phyloP scores from a whole-genome alignment of 2,888 invertebrate genomes.

The Alloscopus bannaensis region DNA sequence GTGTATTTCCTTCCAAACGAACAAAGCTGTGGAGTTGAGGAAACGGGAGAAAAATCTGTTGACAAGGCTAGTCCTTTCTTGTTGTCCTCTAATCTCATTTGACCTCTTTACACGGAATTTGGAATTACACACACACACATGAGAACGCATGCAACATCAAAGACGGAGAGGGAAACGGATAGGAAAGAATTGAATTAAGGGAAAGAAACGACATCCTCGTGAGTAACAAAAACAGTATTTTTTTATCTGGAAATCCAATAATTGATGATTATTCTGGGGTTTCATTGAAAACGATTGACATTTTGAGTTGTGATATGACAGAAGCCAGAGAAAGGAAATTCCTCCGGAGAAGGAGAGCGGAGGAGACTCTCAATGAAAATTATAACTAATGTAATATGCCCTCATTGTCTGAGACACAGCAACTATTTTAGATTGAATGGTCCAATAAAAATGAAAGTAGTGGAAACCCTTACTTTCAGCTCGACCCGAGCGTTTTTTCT shows the following conservation, averaged over 20 bases:
- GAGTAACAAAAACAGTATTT: neutral
- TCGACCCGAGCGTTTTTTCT: no score
- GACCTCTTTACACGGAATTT: constrained; percentile 9
- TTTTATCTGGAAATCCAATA: neutral
- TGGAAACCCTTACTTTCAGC: neutral
- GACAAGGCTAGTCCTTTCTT: constrained; percentile 6
- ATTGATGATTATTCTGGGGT: neutral
- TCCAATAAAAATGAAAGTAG: constrained; percentile 6
- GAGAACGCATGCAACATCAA: neutral
- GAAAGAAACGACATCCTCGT: neutral
- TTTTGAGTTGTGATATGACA: constrained; percentile 23
- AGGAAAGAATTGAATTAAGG: constrained; percentile 11
- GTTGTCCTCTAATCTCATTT: constrained; percentile 13
- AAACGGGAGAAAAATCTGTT: neutral
- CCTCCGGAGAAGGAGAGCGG: neutral
- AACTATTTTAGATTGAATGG: constrained; percentile 13
- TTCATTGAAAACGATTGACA: constrained; percentile 6
- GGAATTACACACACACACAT: neutral
- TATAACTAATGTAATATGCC: neutral
- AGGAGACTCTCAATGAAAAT: constrained; percentile 2
- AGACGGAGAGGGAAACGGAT: neutral
- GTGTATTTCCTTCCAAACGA: no score
- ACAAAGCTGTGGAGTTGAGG: neutral
- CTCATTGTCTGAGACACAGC: neutral
- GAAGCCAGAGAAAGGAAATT: neutral